These are phyloP conservation scores for Petrolisthes cinctipes DNA, from an alignment of 2,888 invertebrate species.

Conservation along the genomic window DNA sequence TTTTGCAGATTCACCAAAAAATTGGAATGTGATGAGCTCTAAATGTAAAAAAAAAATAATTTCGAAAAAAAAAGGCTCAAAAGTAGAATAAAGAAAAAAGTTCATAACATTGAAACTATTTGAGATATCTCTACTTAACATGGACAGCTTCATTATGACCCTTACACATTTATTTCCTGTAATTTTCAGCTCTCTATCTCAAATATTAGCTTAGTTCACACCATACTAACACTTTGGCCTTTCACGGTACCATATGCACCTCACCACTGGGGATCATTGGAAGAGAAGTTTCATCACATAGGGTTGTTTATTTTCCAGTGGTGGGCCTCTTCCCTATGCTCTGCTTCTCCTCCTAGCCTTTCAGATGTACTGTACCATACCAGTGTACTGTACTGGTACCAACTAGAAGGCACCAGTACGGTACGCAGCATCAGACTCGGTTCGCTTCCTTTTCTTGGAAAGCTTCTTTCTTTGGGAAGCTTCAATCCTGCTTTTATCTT, in stretches of 20 bases:
- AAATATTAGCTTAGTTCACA: not conserved
- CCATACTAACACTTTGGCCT: not conserved
- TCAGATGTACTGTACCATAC: not conserved
- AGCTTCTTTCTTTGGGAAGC: not conserved
- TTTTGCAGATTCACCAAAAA: not conserved
- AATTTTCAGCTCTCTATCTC: not conserved
- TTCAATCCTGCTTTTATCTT: not conserved
- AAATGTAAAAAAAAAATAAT: not conserved
- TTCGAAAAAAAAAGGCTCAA: no score
- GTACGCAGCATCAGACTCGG: not conserved
- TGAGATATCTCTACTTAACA: not conserved
- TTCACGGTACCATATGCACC: no score
- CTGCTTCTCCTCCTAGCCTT: not conserved
- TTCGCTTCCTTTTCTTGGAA: not conserved
- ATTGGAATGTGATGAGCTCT: not conserved
- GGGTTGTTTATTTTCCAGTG: conserved; percentile 19
- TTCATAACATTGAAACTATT: not conserved
- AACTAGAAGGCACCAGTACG: not conserved
- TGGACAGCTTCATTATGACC: no score
- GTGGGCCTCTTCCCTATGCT: conserved; percentile 9
- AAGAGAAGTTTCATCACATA: not conserved
- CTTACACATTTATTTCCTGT: not conserved
- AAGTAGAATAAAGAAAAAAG: no score
- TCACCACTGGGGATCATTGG: conserved; percentile 14
- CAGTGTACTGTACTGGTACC: not conserved